Percentiles rank a stretch among this genome's conserved stretches.
Conservation (phyloP, 2,113 vertebrate species). For the Setophaga coronata region DNA sequence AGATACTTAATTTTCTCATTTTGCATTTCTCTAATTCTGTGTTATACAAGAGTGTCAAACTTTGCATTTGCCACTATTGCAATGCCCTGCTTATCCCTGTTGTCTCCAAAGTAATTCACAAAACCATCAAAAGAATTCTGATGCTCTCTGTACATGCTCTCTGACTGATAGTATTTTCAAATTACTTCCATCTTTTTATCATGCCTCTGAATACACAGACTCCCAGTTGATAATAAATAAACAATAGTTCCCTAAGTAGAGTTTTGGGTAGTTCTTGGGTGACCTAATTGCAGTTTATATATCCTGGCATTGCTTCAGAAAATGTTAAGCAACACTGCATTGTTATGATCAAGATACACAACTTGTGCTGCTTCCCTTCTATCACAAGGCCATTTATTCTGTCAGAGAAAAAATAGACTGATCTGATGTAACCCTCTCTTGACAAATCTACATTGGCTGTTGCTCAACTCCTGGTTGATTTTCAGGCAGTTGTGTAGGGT, state of each 20-base stretch:
- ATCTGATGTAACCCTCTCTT: background rate
- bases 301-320: background rate
- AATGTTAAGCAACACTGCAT: background rate
- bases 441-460: background rate
- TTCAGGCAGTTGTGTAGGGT: background rate
- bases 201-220: background rate
- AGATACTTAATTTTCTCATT: background rate
- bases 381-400: background rate
- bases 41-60: background rate
- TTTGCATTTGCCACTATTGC: background rate
- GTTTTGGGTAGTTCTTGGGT: background rate
- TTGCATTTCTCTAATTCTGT: background rate
- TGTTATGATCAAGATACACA: background rate
- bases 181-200: background rate
- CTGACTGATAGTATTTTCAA: background rate
- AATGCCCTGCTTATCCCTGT: background rate
- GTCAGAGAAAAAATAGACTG: background rate
- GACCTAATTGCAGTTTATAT: background rate
- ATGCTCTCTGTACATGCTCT: background rate
- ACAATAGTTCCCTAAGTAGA: background rate
- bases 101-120: background rate
- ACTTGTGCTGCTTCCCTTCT: background rate
- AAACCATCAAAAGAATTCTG: background rate
- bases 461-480: background rate
- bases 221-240: background rate